Conservation (phyloP, 2,888 invertebrate species). For the Danaus chrysippus region DNA sequence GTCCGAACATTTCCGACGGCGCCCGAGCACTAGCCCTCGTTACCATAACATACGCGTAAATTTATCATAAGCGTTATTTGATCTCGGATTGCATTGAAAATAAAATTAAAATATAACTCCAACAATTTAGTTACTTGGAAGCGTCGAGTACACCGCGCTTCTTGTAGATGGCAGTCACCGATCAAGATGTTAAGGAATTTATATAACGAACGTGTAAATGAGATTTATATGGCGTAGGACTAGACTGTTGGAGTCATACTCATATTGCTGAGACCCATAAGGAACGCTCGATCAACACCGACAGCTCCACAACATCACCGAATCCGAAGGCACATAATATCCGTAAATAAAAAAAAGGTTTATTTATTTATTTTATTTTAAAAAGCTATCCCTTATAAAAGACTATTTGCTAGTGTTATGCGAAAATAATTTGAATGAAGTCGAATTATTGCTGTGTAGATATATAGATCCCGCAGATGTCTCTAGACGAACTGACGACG, state of each 20-base stretch:
- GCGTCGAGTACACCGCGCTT: background rate
- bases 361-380: constrained; percentile 44
- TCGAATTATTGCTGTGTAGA: background rate
- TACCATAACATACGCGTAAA: constrained; percentile 1
- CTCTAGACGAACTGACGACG: background rate
- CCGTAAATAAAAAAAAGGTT: constrained; percentile 49
- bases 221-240: background rate
- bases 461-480: background rate
- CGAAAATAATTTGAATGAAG: constrained; percentile 46
- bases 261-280: constrained; percentile 2
- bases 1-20: constrained; percentile 6
- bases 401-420: constrained; percentile 49
- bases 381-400: constrained; percentile 71
- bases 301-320: constrained; percentile 48
- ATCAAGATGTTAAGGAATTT: no score
- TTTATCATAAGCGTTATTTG: background rate
- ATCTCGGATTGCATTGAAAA: constrained; percentile 3
- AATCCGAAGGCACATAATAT: constrained; percentile 71
- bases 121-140: background rate
- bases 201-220: no score
- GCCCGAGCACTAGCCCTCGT: background rate
- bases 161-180: constrained; percentile 1
- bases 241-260: background rate
- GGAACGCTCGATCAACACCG: constrained; percentile 44
- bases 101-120: background rate